Conservation (phyloP, 2,797 vertebrate genomes). For the Diplodus puntazzo region DNA sequence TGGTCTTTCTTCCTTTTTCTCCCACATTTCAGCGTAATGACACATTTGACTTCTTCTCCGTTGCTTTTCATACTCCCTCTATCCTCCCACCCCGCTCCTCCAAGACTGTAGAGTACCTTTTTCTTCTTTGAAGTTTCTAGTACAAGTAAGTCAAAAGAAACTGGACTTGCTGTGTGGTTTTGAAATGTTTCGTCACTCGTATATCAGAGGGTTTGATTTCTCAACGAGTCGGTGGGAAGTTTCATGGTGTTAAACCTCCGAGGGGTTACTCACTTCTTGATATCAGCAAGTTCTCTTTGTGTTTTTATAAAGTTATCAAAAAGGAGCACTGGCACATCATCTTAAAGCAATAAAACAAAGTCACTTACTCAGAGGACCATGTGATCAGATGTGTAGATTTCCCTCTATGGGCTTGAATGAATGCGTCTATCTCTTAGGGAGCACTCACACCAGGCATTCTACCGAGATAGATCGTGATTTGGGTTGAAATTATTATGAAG, state of each 20-base stretch:
- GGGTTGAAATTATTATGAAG: too few species aligned
- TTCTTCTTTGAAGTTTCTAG: conserved; percentile 17
- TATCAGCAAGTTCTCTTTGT: background rate
- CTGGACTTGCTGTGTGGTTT: conserved; percentile 19
- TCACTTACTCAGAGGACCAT: background rate
- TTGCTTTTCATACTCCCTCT: background rate
- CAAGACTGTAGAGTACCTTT: background rate
- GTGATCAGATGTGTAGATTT: background rate
- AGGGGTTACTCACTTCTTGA: background rate
- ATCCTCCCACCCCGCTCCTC: background rate
- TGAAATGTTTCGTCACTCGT: conserved; percentile 41
- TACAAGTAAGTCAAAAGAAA: conserved; percentile 10
- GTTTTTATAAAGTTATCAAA: too few species aligned
- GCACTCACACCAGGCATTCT: too few species aligned
- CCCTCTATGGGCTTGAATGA: background rate
- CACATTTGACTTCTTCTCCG: conserved; percentile 5
- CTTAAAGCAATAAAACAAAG: too few species aligned
- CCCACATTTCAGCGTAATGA: conserved; percentile 29
- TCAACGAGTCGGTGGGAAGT: background rate
- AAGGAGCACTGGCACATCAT: too few species aligned
- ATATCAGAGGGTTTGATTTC: conserved; percentile 6
- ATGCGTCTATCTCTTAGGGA: background rate
- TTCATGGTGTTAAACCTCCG: background rate
- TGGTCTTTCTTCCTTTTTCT: background rate
- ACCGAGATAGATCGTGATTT: too few species aligned